Evolutionary conservation across 2,797 vertebrate genomes (phyloP), one percentile per base, ranked within the genome.

Genomic region (Callimico goeldii): DNA sequence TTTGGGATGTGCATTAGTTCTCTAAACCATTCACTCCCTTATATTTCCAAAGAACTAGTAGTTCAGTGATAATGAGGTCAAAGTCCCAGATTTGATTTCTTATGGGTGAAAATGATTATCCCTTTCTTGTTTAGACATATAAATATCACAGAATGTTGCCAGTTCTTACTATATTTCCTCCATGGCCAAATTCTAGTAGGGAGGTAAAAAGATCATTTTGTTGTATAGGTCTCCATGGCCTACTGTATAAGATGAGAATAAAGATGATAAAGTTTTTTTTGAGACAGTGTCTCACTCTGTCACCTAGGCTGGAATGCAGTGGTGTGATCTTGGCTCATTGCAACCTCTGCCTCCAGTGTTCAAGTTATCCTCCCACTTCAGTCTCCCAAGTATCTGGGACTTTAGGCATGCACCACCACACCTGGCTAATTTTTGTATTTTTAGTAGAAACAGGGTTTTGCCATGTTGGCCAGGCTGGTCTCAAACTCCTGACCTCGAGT

Each of bases 1-100:
- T 90, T 77, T 43, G 82, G 94, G 91, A 95, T 77, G 55, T 76
- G 50, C 91, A 88, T 97, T 97, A 90, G 94, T 96, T 97, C 90
- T 96, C 67, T 95, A 84, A 5, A 76, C 84, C 24, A 33, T 48
- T 95, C 82, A 41, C 80, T 67, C 73, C 73, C 87, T 96, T 92
- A 2, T 93, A 88, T 91, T 79, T 97, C 93, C 96, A 90, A 96
- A 96, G 91, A 96, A 87, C 79, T 77, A 89, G 77, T n/a, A 61
- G 82, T 80, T 97, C 84, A 46, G 87, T 61, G 84, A 73, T 82
- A 93, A 96, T 96, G 90, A 97, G 87, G 94, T 93, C 93, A 96
- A 94, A 93, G 93, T 90, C 84, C 61, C 91, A 88, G 39, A 46
- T 91, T 94, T 94, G 87, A 97, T 95, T 94, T 96, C 94, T 97